phyloP scores from a whole-genome alignment of 2,888 invertebrate genomes.

The Erannis defoliaria region DNA sequence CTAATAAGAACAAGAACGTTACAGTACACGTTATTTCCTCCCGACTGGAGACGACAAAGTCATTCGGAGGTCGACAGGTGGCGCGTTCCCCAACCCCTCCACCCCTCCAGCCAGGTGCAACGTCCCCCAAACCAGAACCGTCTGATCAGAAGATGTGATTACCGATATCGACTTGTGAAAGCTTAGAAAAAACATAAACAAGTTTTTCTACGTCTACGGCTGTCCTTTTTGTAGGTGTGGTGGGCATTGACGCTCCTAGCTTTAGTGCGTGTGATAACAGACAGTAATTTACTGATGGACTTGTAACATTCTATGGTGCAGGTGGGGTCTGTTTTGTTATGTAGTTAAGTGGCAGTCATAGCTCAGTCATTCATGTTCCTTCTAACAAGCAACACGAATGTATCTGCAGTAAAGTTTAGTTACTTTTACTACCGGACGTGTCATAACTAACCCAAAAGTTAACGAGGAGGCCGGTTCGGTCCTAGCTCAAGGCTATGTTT shows the following conservation, averaged over 20 bases:
- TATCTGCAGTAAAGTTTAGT: slow-evolving; percentile 22
- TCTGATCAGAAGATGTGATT: slow-evolving; percentile 46
- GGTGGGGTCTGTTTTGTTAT: slow-evolving; percentile 21
- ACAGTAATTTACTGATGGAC: slow-evolving; percentile 38
- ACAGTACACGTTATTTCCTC: slow-evolving; percentile 44
- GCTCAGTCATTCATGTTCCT: background rate
- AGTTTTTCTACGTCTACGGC: slow-evolving; percentile 37
- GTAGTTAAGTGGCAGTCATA: slow-evolving; percentile 18
- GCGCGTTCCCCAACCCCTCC: slow-evolving; percentile 33
- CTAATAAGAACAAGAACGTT: slow-evolving; percentile 15
- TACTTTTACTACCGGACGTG: slow-evolving; percentile 25
- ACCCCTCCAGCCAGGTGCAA: slow-evolving; percentile 63
- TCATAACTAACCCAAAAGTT: slow-evolving; percentile 25
- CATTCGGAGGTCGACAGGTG: slow-evolving; percentile 63
- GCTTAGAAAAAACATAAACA: slow-evolving; percentile 47
- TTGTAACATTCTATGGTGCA: slow-evolving; percentile 32
- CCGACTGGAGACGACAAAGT: slow-evolving; percentile 45
- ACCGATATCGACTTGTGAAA: slow-evolving; percentile 44
- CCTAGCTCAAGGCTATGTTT: slow-evolving; percentile 43
- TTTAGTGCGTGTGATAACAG: slow-evolving; percentile 27
- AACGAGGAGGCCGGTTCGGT: slow-evolving; percentile 29
- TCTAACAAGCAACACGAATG: slow-evolving; percentile 5
- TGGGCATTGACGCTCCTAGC: slow-evolving; percentile 37
- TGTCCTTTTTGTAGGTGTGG: slow-evolving; percentile 39
- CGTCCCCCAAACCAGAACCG: slow-evolving; percentile 58